These are phyloP conservation scores for Mastigias papua DNA, from an alignment of 30 jellyfish, hydroid and myxozoan genomes.

Conservation along the genomic window DNA sequence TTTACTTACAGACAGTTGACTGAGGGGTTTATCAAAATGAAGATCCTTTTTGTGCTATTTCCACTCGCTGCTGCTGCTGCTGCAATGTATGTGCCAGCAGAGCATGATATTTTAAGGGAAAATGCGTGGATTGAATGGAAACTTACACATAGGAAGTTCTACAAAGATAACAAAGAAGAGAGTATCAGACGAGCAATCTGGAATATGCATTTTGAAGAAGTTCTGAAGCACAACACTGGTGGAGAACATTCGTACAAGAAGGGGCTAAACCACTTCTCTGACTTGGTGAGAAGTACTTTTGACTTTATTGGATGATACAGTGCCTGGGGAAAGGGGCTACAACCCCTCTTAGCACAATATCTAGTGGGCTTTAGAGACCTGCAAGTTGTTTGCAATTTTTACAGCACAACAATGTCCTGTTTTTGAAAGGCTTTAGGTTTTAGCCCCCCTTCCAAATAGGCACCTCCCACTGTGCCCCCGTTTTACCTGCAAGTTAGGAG, in stretches of 20 bases:
- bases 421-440: too few species aligned
- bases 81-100: conserved; percentile 47
- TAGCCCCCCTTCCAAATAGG: too few species aligned
- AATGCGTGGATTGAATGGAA: conserved; percentile 94
- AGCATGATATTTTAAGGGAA: conserved; percentile 59
- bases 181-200: conserved; percentile 75
- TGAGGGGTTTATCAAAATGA: conserved; percentile 12
- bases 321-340: too few species aligned
- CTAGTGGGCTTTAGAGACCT: too few species aligned
- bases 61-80: conserved; percentile 77
- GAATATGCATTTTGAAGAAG: conserved; percentile 77
- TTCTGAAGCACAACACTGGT: conserved; percentile 69
- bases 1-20: too few species aligned
- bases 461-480: too few species aligned
- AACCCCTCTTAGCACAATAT: too few species aligned
- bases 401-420: too few species aligned
- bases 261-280: conserved; percentile 91
- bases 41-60: conserved; percentile 22
- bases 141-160: conserved; percentile 76
- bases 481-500: too few species aligned
- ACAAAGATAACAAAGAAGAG: conserved; percentile 75
- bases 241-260: conserved; percentile 67
- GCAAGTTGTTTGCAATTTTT: too few species aligned
- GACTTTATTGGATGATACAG: too few species aligned
- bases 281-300: conserved; percentile 67